A percentile compares a stretch with the other conserved stretches of the same genome.
These are phyloP conservation scores for Melieria crassipennis DNA, from an alignment of 2,888 invertebrate species.

Conservation along the genomic window DNA sequence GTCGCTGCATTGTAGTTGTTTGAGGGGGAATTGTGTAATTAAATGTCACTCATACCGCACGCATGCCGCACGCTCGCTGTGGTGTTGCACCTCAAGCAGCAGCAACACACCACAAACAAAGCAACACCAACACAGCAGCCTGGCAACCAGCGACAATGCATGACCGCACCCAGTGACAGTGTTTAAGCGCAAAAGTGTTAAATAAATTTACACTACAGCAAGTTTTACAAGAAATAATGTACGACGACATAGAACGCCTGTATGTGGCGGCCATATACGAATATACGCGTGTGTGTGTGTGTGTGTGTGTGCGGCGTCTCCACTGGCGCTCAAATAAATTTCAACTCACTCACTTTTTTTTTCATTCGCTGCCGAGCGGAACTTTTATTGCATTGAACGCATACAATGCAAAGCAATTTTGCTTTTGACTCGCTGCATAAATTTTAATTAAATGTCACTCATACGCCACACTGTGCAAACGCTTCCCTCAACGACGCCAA, in stretches of 20 bases:
- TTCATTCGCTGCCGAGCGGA: slow-evolving; percentile 5
- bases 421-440: slow-evolving; percentile 35
- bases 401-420: slow-evolving; percentile 21
- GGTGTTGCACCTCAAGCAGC: too few species aligned
- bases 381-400: slow-evolving; percentile 6
- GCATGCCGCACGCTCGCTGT: too few species aligned
- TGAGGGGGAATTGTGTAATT: slow-evolving; percentile 35
- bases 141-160: background rate
- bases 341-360: slow-evolving; percentile 13
- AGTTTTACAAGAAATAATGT: slow-evolving; percentile 14
- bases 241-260: background rate
- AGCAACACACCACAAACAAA: background rate
- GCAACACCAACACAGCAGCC: background rate
- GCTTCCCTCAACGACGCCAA: background rate
- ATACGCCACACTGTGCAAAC: slow-evolving; percentile 52
- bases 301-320: background rate
- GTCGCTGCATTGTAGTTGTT: background rate
- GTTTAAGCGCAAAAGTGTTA: background rate
- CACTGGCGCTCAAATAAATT: slow-evolving; percentile 1
- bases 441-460: slow-evolving; percentile 64
- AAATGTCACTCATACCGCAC: slow-evolving; percentile 44
- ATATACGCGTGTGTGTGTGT: background rate
- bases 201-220: slow-evolving; percentile 23
- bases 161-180: too few species aligned
- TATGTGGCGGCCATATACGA: background rate